Evolutionary conservation across 2,113 vertebrate genomes (phyloP).

Genomic region (Gobius niger): DNA sequence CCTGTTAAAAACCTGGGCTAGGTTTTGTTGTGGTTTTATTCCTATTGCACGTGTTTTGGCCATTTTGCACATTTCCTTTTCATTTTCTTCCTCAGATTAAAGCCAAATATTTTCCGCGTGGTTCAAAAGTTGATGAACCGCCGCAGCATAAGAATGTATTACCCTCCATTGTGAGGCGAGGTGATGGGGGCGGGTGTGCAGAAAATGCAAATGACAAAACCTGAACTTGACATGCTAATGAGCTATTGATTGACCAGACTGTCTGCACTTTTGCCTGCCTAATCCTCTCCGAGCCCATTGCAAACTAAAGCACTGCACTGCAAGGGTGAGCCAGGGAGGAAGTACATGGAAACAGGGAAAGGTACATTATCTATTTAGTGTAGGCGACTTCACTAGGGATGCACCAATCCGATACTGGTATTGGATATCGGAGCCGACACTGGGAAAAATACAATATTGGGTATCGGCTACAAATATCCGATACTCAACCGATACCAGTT

Average conservation of each 20-base stretch:
- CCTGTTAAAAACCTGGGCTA: too few species aligned
- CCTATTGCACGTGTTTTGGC: too few species aligned
- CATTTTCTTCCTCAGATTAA: background rate
- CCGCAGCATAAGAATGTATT: background rate
- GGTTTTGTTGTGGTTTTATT: too few species aligned
- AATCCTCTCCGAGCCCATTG: conserved; percentile 44
- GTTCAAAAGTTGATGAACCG: conserved; percentile 22
- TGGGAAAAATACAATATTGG: too few species aligned
- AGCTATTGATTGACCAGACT: conserved; percentile 63
- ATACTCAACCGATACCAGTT: too few species aligned
- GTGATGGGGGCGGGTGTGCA: conserved; percentile 1
- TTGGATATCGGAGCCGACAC: too few species aligned
- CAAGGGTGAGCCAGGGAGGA: conserved; percentile 12
- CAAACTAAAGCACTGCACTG: conserved; percentile 44
- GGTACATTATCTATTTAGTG: too few species aligned
- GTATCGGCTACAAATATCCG: too few species aligned
- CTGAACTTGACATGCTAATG: conserved; percentile 60
- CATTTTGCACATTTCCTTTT: too few species aligned
- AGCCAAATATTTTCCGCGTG: conserved; percentile 28
- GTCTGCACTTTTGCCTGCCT: conserved; percentile 56
- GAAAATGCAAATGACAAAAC: conserved; percentile 61
- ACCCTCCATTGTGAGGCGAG: background rate
- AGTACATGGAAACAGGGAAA: conserved; percentile 8
- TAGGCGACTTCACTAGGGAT: too few species aligned
- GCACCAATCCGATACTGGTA: too few species aligned